phyloP scores from a whole-genome alignment of 2,888 invertebrate genomes.

The Rhyacophila evoluta region DNA sequence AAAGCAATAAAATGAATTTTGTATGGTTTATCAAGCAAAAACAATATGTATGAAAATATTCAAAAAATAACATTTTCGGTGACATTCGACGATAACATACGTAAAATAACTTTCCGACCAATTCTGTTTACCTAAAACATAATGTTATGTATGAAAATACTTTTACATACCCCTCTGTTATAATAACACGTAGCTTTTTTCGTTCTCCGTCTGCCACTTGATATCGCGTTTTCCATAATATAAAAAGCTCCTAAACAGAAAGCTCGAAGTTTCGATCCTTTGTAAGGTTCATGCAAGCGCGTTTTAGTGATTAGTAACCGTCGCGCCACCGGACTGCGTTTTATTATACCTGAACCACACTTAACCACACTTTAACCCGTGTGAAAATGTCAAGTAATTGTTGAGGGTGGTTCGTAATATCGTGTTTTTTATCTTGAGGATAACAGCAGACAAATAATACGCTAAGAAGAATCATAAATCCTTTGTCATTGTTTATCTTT shows the following conservation, averaged over 20 bases:
- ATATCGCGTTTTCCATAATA: constrained; percentile 19
- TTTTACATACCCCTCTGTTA: constrained; percentile 1
- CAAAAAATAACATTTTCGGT: background rate
- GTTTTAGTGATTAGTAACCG: constrained; percentile 8
- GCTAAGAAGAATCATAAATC: background rate
- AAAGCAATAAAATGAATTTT: too few relatives aligned
- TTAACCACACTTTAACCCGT: background rate
- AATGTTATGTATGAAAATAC: constrained; percentile 10
- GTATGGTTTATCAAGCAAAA: too few relatives aligned
- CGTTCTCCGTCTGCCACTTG: background rate
- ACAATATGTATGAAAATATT: background rate
- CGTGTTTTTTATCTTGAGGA: background rate
- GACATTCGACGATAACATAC: background rate
- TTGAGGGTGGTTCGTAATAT: background rate
- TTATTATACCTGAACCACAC: constrained; percentile 2
- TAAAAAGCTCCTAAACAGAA: background rate
- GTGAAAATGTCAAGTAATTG: constrained; percentile 4
- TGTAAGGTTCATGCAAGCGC: background rate
- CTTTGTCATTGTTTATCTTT: background rate
- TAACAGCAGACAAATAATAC: background rate
- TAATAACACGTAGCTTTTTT: constrained; percentile 14
- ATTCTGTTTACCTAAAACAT: constrained; percentile 4
- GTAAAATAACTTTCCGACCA: background rate
- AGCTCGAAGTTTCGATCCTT: constrained; percentile 18
- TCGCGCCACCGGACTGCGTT: constrained; percentile 9